Evolutionary conservation across 2,888 invertebrate species (phyloP), one percentile per base, ranked within the genome.

Genomic region (Drosophila peninsularis): DNA sequence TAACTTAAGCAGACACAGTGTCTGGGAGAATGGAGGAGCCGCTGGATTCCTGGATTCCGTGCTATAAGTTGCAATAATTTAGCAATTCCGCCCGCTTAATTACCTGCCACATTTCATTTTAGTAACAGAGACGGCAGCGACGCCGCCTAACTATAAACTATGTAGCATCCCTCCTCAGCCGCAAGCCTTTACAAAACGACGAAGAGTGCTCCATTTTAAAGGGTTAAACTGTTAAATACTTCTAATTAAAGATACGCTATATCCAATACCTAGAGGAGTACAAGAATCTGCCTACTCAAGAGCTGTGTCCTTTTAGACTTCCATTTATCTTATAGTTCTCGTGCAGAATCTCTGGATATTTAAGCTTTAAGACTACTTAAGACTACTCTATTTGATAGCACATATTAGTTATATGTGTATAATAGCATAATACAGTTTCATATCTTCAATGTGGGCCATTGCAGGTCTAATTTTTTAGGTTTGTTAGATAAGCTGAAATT

Each of bases 91-190:
- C 88, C 88, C 80, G 88, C 91, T 91, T 91, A 91, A 91, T 92
- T 91, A 90, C 91, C 87, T 88, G 89, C 88, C 91, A 91, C 91
- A 91, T 92, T 91, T 92, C 88, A 91, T 91, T 90, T 90, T 83
- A 82, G 74, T 65, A 62, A 55, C 54, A 52, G 61, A 11, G 41
- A 44, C 53, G 56, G 10, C 57, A 55, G 30, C 45, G 66, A 58
- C 65, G 71, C 63, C 17, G 27, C 64, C 42, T 36, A 73, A 41
- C 56, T 67, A 47, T 42, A 54, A 63, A 39, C 54, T 45, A 54
- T 30, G 39, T 21, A 10, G 19, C 21, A 47, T 21, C 6, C 27
- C 27, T 41, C 34, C 37, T 49, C 14, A 42, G 14, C 14, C 21
- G 14, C 7, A 14, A 42, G 21, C 7, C 14, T 14, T 7, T 7